Base-by-base conservation (phyloP, 2,113 vertebrate genomes). In the Boleophthalmus pectinirostris region DNA sequence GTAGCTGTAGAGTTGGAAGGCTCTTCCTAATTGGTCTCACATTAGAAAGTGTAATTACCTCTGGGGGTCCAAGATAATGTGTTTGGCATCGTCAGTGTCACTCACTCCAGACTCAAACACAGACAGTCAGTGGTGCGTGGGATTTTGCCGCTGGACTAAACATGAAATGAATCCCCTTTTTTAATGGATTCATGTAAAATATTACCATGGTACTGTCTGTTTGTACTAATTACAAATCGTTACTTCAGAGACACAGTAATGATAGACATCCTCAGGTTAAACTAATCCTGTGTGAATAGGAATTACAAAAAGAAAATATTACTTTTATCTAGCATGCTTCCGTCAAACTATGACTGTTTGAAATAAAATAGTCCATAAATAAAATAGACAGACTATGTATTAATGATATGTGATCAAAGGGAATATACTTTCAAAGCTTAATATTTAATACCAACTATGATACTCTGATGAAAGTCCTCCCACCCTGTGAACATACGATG, bases 1-100 rank as follows among this genome's bases (percentile, higher is more conserved):
- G 25, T 49, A 78, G 72, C 71, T 24, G 74, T 71, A 23, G 64
- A 60, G 78, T 73, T 70, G 72, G 85, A 83, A 81, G 80, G 68
- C 23, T 73, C 56, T 63, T 56, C 12, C 71, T 90, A 87, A 89
- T 92, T 88, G 86, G 72, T 80, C 74, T 79, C 73, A 68, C 75
- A 84, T 88, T 84, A 82, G 77, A 82, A 82, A 68, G 57, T 60
- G 54, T 88, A 85, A 91, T 91, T 82, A 87, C 33, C 64, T 15
- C 16, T 45, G 70, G 14, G 20, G 35, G 77, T 13, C 21, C 66
- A 69, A 69, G 77, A 79, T 85, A 76, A 77, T 81, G 79, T 72
- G 67, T 78, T 82, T 69, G 66, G 64, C 75, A 46, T 72, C 63
- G 6, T 69, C 33, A 35, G 69, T 72, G 67, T 83, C 68, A n/a